Percentiles rank a stretch among this genome's conserved stretches.
phyloP scores from a whole-genome alignment of 2,113 vertebrate species.

The Melozone crissalis region DNA sequence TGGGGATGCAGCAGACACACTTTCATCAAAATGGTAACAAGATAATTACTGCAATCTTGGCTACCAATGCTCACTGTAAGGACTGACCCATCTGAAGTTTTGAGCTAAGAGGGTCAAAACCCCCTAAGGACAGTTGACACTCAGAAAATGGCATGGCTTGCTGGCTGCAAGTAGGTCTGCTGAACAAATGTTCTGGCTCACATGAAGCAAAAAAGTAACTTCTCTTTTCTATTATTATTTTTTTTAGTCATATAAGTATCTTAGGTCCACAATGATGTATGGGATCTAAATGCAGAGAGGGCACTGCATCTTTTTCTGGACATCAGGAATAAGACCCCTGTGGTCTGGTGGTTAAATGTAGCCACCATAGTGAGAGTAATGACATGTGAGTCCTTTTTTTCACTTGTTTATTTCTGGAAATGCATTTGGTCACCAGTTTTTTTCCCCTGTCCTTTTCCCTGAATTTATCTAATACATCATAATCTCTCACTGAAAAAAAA shows the following conservation, averaged over 20 bases:
- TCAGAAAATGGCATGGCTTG: neutral
- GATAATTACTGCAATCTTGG: neutral
- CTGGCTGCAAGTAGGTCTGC: neutral
- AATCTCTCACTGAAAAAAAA: slow-evolving; percentile 8
- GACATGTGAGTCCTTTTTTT: neutral
- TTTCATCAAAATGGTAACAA: neutral
- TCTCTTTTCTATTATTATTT: neutral
- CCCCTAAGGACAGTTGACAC: neutral
- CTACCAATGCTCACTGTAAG: neutral
- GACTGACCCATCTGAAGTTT: neutral
- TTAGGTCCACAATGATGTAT: neutral
- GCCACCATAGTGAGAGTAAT: neutral
- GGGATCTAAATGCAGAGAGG: neutral
- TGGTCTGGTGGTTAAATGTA: neutral
- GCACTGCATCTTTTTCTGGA: neutral
- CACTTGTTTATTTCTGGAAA: slow-evolving; percentile 33
- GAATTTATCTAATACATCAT: slow-evolving; percentile 6
- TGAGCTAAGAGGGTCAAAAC: neutral
- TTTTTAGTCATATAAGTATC: neutral
- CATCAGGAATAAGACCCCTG: neutral
- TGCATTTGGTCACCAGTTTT: neutral
- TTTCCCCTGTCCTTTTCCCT: neutral
- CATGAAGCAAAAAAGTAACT: neutral
- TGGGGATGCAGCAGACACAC: neutral
- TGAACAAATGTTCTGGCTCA: neutral